A percentile compares a stretch with the other conserved stretches of the same genome.
Conservation (phyloP, 2,888 invertebrate species). For the Aphidius colemani region DNA sequence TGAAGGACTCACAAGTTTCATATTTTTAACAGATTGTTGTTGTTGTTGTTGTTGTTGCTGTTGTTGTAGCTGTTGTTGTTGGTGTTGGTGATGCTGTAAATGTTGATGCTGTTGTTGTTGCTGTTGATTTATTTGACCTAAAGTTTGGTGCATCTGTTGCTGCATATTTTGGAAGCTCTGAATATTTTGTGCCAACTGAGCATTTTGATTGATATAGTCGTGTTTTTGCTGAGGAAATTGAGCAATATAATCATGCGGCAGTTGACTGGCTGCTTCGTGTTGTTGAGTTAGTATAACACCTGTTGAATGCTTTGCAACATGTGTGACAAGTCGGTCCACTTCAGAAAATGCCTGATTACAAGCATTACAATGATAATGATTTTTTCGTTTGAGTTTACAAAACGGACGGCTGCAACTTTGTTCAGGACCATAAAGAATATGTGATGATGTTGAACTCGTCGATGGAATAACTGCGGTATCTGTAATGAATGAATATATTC, state of each 20-base stretch:
- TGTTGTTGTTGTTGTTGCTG: slow-evolving; percentile 35
- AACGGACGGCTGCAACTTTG: slow-evolving; percentile 76
- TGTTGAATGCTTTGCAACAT: slow-evolving; percentile 73
- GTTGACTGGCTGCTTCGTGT: slow-evolving; percentile 45
- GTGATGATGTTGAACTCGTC: slow-evolving; percentile 45
- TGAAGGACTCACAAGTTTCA: slow-evolving; percentile 48
- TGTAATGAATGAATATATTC: slow-evolving; percentile 31
- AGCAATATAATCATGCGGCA: slow-evolving; percentile 48
- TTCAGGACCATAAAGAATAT: slow-evolving; percentile 68
- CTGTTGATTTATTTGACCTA: slow-evolving; percentile 46
- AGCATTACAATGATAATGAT: slow-evolving; percentile 79
- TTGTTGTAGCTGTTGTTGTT: slow-evolving; percentile 37
- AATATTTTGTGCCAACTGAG: slow-evolving; percentile 52
- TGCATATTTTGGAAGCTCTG: slow-evolving; percentile 55
- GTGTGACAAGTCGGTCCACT: slow-evolving; percentile 69
- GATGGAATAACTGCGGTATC: slow-evolving; percentile 42
- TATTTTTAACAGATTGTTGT: slow-evolving; percentile 44
- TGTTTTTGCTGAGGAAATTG: slow-evolving; percentile 56
- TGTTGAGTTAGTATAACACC: slow-evolving; percentile 64
- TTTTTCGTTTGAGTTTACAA: slow-evolving; percentile 78
- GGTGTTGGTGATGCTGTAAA: slow-evolving; percentile 32
- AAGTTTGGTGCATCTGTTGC: slow-evolving; percentile 53
- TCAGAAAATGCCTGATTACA: slow-evolving; percentile 84
- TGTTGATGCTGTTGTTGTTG: slow-evolving; percentile 37
- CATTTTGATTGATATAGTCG: slow-evolving; percentile 56